Conservation (phyloP, 1,140 invertebrate genomes). For the Apis laboriosa region DNA sequence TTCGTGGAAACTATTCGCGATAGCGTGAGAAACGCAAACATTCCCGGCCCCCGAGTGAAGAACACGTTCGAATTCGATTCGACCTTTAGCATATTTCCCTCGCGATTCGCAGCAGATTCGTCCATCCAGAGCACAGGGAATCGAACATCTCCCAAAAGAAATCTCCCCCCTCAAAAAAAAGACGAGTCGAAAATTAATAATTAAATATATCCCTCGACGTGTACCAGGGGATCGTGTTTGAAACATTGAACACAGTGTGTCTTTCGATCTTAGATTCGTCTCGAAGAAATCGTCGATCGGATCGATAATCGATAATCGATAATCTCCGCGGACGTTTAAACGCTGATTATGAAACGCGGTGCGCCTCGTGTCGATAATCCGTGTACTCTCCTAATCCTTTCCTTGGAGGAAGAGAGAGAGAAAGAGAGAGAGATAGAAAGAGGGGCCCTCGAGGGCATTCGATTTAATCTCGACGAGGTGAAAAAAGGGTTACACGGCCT, state of each 20-base stretch:
- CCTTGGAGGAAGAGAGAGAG: no score
- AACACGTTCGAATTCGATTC: neutral
- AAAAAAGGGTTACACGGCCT: constrained; percentile 44
- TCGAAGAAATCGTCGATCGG: neutral
- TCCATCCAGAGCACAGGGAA: no score
- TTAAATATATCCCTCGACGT: no score
- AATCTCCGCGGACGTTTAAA: constrained; percentile 27
- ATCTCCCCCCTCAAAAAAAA: no score
- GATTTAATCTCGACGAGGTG: constrained; percentile 60
- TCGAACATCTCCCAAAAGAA: no score
- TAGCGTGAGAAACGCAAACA: constrained; percentile 22
- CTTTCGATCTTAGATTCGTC: neutral
- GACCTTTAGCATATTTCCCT: no score
- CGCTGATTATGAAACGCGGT: constrained; percentile 32
- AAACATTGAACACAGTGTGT: no score
- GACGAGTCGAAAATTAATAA: no score
- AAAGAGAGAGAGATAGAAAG: no score
- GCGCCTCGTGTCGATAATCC: constrained; percentile 37
- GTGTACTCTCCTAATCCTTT: constrained; percentile 19
- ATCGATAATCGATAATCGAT: constrained; percentile 34
- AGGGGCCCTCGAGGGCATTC: constrained; percentile 23
- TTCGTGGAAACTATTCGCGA: constrained; percentile 15
- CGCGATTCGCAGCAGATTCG: neutral
- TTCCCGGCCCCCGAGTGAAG: neutral
- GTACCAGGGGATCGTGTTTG: no score